Evolutionary conservation across 2,113 vertebrate genomes (phyloP).

Genomic region (Cyrtonyx montezumae): DNA sequence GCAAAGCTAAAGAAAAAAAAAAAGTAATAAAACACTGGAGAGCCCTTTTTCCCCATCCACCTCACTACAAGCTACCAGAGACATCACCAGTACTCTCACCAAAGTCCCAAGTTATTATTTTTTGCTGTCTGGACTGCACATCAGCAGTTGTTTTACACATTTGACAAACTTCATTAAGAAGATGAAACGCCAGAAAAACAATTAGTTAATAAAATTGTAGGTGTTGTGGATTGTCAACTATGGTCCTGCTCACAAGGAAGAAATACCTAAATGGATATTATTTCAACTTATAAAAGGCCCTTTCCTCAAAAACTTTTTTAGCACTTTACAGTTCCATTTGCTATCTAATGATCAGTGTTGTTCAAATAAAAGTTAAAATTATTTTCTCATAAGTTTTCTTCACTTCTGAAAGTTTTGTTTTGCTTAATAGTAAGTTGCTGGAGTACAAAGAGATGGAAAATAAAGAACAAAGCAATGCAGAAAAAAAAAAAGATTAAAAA

Average conservation of each 20-base stretch:
- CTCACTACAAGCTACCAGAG: neutral
- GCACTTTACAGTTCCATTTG: neutral
- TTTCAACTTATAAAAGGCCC: neutral
- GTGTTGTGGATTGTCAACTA: neutral
- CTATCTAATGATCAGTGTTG: neutral
- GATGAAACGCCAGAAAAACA: neutral
- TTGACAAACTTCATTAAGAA: neutral
- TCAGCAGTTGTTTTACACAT: neutral
- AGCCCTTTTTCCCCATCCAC: neutral
- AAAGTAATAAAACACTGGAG: neutral
- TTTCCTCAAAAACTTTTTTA: neutral
- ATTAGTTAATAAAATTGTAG: neutral
- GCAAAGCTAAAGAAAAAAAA: neutral
- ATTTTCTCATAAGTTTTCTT: neutral
- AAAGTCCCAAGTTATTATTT: neutral
- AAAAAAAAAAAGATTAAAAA: neutral
- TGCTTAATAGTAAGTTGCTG: neutral
- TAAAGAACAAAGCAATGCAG: neutral
- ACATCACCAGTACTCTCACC: neutral
- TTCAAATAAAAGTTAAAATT: neutral
- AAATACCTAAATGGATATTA: neutral
- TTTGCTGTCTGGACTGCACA: neutral
- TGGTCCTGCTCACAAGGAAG: neutral
- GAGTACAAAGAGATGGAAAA: neutral
- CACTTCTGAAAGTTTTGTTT: neutral